Base-by-base conservation (phyloP, 2,888 invertebrate genomes). In the Subacronicta megacephala region DNA sequence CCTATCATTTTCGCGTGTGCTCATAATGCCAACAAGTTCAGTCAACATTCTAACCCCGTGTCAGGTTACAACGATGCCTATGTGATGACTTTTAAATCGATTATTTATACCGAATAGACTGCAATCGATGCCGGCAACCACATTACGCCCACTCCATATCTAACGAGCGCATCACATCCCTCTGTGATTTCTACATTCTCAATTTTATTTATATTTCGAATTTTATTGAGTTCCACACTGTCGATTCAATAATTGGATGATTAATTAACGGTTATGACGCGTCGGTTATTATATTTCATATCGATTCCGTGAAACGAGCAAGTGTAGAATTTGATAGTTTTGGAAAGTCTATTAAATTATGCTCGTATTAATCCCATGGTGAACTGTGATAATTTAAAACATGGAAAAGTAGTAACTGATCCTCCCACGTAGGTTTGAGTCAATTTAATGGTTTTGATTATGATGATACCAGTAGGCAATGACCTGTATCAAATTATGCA, bases 101-200 rank as follows among this genome's bases (percentile, higher is more conserved):
- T 85, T 88, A 90, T 91, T 91, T 90, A 91, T 90, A 84, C 88
- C 71, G 78, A 80, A 84, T 78, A 72, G 73, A 66, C 77, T 61
- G 81, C 81, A 83, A 84, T 83, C 80, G 82, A 83, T 79, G 78
- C 74, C 66, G 75, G 77, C 77, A 82, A 83, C 85, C 78, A 82
- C 81, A 87, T 90, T 90, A 89, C 91, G 85, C 90, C 90, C 86
- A 89, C 90, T 62, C 45, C 59, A 62, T 68, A 67, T 72, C 52
- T 51, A 55, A 72, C 69, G 77, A 79, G 80, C 80, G 70, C 68
- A 68, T 76, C 78, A 73, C 82, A 84, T 83, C 84, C 85, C 80
- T 81, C 78, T 78, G 63, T 64, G 75, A 81, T 84, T 88, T 84
- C 83, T 82, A 82, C 77, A 72, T 74, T 70, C 64, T 49, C 41